Percentiles rank a stretch among this genome's conserved stretches.
Evolutionary conservation across 2,113 vertebrate species (phyloP).

Genomic region (Ageneiosus marmoratus): DNA sequence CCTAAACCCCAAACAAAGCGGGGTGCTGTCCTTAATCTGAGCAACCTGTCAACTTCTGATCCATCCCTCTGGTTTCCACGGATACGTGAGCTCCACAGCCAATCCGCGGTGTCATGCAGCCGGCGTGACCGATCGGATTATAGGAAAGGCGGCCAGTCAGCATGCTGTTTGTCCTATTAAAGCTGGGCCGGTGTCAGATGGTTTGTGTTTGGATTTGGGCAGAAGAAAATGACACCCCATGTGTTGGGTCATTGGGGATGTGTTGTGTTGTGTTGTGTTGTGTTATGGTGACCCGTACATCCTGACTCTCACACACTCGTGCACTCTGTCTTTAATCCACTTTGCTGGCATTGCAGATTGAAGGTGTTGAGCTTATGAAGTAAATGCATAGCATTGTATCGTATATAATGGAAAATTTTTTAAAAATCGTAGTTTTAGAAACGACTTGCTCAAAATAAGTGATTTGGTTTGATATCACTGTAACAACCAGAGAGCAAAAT

Average conservation of each 20-base stretch:
- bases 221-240: constrained; percentile 6
- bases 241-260: constrained; percentile 18
- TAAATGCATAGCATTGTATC: not conserved
- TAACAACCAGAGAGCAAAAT: not conserved
- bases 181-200: constrained; percentile 41
- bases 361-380: not conserved
- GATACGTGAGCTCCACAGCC: constrained; percentile 51
- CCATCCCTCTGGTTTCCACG: constrained; percentile 59
- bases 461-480: not conserved
- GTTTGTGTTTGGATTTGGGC: constrained; percentile 49
- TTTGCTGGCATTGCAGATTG: not conserved
- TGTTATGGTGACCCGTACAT: constrained; percentile 30
- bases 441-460: too few relatives aligned
- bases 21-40: constrained; percentile 56
- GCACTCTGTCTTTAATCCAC: not conserved
- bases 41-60: constrained; percentile 57
- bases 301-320: not conserved
- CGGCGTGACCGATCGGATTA: constrained; percentile 60
- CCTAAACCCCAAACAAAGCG: constrained; percentile 57
- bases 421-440: not conserved
- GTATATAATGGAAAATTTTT: not conserved
- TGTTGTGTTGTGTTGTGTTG: constrained; percentile 7
- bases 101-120: constrained; percentile 44
- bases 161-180: constrained; percentile 45
- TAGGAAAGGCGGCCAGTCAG: constrained; percentile 54